Evolutionary conservation across 2,797 vertebrate species (phyloP).

Genomic region (Channa striata): DNA sequence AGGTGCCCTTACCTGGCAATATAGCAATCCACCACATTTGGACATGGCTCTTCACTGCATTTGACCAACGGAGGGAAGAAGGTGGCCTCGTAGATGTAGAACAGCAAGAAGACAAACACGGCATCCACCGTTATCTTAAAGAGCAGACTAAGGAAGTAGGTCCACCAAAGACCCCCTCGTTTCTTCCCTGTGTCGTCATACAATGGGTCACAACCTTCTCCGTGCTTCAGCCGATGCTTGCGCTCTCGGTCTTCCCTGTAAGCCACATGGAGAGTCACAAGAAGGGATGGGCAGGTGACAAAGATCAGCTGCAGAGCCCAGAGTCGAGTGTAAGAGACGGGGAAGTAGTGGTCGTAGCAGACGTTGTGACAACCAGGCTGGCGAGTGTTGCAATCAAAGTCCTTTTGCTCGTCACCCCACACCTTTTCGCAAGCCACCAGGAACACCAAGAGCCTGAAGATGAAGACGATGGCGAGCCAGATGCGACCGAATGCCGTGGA

Average conservation of each 20-base stretch:
- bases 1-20: conserved; percentile 77
- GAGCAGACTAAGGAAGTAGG: conserved; percentile 89
- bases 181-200: conserved; percentile 88
- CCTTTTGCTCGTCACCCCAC: conserved; percentile 92
- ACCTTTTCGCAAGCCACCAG: conserved; percentile 91
- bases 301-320: conserved; percentile 95
- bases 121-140: conserved; percentile 87
- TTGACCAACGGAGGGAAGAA: conserved; percentile 89
- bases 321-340: conserved; percentile 89
- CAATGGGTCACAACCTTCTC: conserved; percentile 69
- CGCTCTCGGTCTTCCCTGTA: conserved; percentile 88
- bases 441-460: conserved; percentile 92
- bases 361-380: conserved; percentile 93
- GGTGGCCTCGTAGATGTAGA: conserved; percentile 86
- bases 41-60: conserved; percentile 86
- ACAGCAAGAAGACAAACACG: conserved; percentile 88
- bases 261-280: conserved; percentile 92
- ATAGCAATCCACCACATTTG: conserved; percentile 89
- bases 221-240: conserved; percentile 72
- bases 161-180: conserved; percentile 92
- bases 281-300: conserved; percentile 90
- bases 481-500: conserved; percentile 91
- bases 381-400: conserved; percentile 91
- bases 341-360: conserved; percentile 91
- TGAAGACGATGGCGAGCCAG: conserved; percentile 93